Base-by-base conservation (phyloP, 2,888 invertebrate species). In the Eupithecia subumbrata region DNA sequence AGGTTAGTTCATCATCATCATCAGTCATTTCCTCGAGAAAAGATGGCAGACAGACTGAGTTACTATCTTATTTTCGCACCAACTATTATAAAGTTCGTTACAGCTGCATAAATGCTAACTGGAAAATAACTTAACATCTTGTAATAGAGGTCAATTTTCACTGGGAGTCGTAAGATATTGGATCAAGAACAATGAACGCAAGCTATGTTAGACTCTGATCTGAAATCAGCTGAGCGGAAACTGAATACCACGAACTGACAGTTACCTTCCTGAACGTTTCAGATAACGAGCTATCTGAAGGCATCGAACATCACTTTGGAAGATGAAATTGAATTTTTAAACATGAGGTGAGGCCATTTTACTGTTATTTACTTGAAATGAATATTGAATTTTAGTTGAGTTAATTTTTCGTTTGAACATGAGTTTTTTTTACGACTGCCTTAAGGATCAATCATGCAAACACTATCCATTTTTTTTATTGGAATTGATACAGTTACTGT, bases 311-410 rank as follows among this genome's bases (percentile, higher is more conserved):
- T 97, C 73, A 96, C 96, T 22, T 85, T 95, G 82, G 91, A 93
- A 73, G 96, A 96, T 86, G 96, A 97, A 82, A 94, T 96, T 83
- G 96, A 96, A 95, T 93, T 97, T 82, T 93, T 97, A 83, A 96
- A 96, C 85, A 95, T 97, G 85, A 96, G 96, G 97, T 97, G 92
- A 96, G 96, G 95, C 78, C 30, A 30, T 74, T 74, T 74, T 22
- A 52, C 45, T 37, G 34, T 9, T 18, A 16, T 30, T 34, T 18
- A 1, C 5, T 4, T 64, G 3, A 64, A 34, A 34, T 34, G 5
- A 64, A 64, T 64, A 64, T 34, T 9, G 4, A 64, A 64, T 25
- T 25, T 60, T 5, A 25, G 12, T 14, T 0, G 91, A 93, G 74
- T 4, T 2, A 12, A 22, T 60, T 12, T 22, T 25, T 25, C 14